These are phyloP conservation scores for Pampus argenteus DNA, from an alignment of 2,797 vertebrate species.

Conservation along the genomic window DNA sequence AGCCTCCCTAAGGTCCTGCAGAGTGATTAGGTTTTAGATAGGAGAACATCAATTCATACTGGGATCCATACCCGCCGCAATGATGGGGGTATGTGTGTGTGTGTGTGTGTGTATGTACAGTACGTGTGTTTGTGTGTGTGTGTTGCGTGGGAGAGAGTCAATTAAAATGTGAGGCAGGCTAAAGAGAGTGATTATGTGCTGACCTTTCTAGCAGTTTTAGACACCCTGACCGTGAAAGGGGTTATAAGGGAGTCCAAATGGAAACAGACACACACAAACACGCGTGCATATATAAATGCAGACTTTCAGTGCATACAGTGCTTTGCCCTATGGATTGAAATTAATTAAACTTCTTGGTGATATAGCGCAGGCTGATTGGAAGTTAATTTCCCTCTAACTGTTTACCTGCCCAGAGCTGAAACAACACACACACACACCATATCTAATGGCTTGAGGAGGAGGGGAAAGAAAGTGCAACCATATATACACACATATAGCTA, in stretches of 20 bases:
- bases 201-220: slow-evolving; percentile 86
- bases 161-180: slow-evolving; percentile 86
- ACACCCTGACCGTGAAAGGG: slow-evolving; percentile 76
- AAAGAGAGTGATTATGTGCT: slow-evolving; percentile 86
- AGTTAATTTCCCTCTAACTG: slow-evolving; percentile 75
- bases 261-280: slow-evolving; percentile 60
- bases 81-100: slow-evolving; percentile 67
- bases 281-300: slow-evolving; percentile 39
- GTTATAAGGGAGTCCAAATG: slow-evolving; percentile 77
- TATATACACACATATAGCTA: slow-evolving; percentile 17
- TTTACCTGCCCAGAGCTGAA: slow-evolving; percentile 75
- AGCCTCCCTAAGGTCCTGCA: slow-evolving; percentile 79
- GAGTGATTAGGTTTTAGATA: slow-evolving; percentile 83
- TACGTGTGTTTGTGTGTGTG: slow-evolving; percentile 17
- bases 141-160: slow-evolving; percentile 77
- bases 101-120: slow-evolving; percentile 45
- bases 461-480: slow-evolving; percentile 28
- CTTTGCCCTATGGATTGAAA: slow-evolving; percentile 74
- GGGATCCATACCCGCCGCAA: slow-evolving; percentile 78
- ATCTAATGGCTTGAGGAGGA: slow-evolving; percentile 66
- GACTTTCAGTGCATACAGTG: slow-evolving; percentile 44
- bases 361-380: slow-evolving; percentile 74
- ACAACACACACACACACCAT: slow-evolving; percentile 70
- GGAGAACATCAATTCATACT: slow-evolving; percentile 85
- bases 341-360: slow-evolving; percentile 79